Conservation (phyloP, 2,113 vertebrate species). For the Ailuropoda melanoleuca region DNA sequence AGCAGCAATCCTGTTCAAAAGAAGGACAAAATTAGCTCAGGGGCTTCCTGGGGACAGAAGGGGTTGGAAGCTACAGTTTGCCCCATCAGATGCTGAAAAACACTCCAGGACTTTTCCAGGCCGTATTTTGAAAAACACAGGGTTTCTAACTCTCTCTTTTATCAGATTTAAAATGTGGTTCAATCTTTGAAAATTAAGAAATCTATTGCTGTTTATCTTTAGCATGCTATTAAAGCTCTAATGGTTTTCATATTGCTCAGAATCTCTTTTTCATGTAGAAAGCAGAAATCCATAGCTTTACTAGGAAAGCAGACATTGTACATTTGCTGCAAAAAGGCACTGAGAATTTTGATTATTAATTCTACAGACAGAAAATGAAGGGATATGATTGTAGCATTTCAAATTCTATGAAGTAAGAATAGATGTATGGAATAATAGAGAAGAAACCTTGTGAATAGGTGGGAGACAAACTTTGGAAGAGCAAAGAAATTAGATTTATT, state of each 20-base stretch:
- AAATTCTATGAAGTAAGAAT: background rate
- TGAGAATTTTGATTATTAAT: background rate
- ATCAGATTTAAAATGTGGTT: background rate
- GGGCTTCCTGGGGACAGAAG: background rate
- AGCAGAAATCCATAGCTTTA: background rate
- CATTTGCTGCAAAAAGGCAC: background rate
- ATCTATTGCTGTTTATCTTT: background rate
- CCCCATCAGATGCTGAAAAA: background rate
- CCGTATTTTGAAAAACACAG: background rate
- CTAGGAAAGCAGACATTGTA: background rate
- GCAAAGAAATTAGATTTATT: background rate
- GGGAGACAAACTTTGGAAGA: background rate
- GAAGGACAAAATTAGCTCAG: background rate
- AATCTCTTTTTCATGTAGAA: background rate
- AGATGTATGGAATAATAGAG: background rate
- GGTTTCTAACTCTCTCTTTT: background rate
- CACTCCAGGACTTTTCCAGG: background rate
- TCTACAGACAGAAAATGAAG: background rate
- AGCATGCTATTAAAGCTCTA: background rate
- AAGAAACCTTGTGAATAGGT: background rate
- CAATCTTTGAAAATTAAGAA: background rate
- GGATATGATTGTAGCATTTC: background rate
- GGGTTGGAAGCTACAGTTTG: background rate
- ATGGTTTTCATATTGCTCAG: background rate
- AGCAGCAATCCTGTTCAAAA: background rate